Percentiles rank a stretch among this genome's conserved stretches.
Evolutionary conservation across 2,797 vertebrate genomes (phyloP).

Genomic region (Borostomias antarcticus): DNA sequence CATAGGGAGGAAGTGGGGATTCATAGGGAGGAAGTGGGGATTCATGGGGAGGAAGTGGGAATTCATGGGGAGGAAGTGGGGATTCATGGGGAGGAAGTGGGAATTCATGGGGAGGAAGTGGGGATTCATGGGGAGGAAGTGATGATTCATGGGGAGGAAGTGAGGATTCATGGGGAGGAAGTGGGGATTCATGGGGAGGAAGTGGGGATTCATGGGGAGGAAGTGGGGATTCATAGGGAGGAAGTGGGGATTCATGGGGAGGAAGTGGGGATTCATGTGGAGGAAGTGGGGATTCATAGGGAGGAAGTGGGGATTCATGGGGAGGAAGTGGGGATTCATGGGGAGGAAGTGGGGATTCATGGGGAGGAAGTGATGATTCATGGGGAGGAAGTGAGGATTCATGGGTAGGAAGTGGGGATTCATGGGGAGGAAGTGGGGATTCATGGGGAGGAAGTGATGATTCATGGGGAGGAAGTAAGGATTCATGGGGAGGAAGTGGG

Average conservation of each 20-base stretch:
- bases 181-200: conserved; percentile 78
- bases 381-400: too few species aligned
- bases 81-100: conserved; percentile 79
- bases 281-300: conserved; percentile 77
- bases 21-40: conserved; percentile 77
- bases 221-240: conserved; percentile 78
- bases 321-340: conserved; percentile 77
- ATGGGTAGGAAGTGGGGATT: conserved; percentile 65
- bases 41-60: conserved; percentile 78
- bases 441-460: conserved; percentile 77
- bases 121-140: conserved; percentile 79
- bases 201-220: conserved; percentile 78
- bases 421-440: conserved; percentile 77
- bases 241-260: conserved; percentile 77
- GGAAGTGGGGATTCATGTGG: too few species aligned
- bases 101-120: conserved; percentile 79
- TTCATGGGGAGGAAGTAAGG: conserved; percentile 77
- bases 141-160: conserved; percentile 79
- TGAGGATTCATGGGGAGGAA: conserved; percentile 78
- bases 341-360: conserved; percentile 76
- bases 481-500: conserved; percentile 78
- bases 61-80: conserved; percentile 78
- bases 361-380: conserved; percentile 77
- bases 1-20: conserved; percentile 77
- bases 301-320: conserved; percentile 77